Conservation (phyloP, 2,888 invertebrate species). For the Byasa hedistus region DNA sequence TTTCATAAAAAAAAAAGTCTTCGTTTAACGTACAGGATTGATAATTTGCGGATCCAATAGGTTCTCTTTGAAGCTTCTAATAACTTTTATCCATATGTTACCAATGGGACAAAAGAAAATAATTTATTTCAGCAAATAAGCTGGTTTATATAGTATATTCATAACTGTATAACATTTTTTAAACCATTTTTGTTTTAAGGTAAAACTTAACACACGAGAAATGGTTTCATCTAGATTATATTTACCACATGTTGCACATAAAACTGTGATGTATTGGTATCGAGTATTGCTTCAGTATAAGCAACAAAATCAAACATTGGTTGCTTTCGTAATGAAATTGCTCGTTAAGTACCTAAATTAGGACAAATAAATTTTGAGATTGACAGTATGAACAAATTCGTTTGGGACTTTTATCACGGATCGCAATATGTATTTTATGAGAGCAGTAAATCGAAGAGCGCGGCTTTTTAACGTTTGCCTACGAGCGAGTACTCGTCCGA, state of each 20-base stretch:
- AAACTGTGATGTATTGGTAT: neutral
- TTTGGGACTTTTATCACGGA: conserved; percentile 72
- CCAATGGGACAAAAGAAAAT: conserved; percentile 34
- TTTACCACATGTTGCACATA: neutral
- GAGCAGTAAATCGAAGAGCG: conserved; percentile 72
- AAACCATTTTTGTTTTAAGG: too few species aligned
- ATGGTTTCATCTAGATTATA: neutral
- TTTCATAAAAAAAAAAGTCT: conserved; percentile 72
- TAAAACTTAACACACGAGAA: neutral
- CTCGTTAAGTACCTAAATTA: conserved; percentile 23
- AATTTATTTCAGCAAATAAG: conserved; percentile 36
- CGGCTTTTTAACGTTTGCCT: conserved; percentile 76
- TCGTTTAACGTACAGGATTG: conserved; percentile 67
- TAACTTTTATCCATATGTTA: conserved; percentile 45
- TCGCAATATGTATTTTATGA: conserved; percentile 79
- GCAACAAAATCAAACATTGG: conserved; percentile 25
- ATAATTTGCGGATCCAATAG: conserved; percentile 57
- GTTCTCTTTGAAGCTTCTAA: conserved; percentile 46
- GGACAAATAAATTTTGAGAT: conserved; percentile 60
- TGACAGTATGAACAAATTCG: conserved; percentile 64
- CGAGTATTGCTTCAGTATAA: neutral
- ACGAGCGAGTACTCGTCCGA: conserved; percentile 59
- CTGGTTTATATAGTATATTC: neutral
- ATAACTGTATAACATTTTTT: too few species aligned
- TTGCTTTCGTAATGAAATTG: conserved; percentile 5